These are phyloP conservation scores for Heliconius hermathena DNA, from an alignment of 1,140 invertebrate genomes.

Conservation along the genomic window DNA sequence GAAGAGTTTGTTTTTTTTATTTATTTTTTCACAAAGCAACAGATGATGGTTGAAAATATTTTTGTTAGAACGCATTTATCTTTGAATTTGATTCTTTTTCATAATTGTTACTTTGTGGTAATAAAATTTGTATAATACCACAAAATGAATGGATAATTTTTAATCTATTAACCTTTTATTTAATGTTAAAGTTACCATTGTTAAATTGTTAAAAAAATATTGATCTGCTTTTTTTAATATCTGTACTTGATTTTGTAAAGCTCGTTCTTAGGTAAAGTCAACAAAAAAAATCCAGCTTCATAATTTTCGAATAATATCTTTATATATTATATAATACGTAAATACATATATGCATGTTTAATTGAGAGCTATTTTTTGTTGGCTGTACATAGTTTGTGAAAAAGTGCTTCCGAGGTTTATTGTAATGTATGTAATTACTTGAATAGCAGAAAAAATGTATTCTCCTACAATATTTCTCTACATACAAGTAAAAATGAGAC, in stretches of 20 bases:
- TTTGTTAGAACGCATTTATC: constrained; percentile 17
- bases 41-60: constrained; percentile 18
- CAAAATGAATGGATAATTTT: background rate
- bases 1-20: constrained; percentile 33
- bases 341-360: background rate
- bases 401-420: constrained; percentile 25
- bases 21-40: constrained; percentile 5
- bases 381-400: constrained; percentile 25
- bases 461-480: background rate
- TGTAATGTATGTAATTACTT: background rate
- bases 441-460: background rate
- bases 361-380: constrained; percentile 17
- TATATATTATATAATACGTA: background rate
- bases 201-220: constrained; percentile 15
- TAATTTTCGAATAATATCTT: constrained; percentile 3
- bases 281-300: constrained; percentile 16
- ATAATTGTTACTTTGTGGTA: background rate
- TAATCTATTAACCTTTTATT: background rate
- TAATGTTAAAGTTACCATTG: constrained; percentile 28
- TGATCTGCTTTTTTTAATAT: background rate
- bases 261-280: constrained; percentile 23
- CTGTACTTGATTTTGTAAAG: constrained; percentile 11
- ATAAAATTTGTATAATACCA: background rate
- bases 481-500: background rate
- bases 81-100: background rate